These are phyloP conservation scores for Panagrolaimus sp. DNA, from an alignment of 1,140 invertebrate species.

Conservation along the genomic window DNA sequence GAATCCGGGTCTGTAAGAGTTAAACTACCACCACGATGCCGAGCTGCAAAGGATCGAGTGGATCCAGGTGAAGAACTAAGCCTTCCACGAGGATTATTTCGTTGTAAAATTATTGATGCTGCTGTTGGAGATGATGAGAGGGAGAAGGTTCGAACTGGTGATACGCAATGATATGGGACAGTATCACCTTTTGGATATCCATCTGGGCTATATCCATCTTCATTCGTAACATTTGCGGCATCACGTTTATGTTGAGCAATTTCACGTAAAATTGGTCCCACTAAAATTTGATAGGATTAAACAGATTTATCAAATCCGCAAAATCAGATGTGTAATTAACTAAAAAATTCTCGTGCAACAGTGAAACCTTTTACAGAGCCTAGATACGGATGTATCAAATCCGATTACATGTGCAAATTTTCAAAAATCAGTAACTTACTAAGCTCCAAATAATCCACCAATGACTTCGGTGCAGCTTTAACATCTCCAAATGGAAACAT, in stretches of 20 bases:
- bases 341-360: too few relatives aligned
- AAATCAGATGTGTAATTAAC: too few relatives aligned
- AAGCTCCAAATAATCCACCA: not conserved
- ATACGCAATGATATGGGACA: not conserved
- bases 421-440: too few relatives aligned
- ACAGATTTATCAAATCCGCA: too few relatives aligned
- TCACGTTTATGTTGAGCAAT: not conserved
- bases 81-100: not conserved
- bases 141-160: not conserved
- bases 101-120: not conserved
- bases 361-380: too few relatives aligned
- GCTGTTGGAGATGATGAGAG: conserved; percentile 5
- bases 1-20: not conserved
- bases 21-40: not conserved
- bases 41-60: not conserved
- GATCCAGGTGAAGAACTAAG: not conserved
- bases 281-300: not conserved
- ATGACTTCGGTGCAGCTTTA: not conserved
- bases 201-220: not conserved
- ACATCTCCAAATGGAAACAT: not conserved
- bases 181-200: not conserved
- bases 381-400: too few relatives aligned
- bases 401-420: too few relatives aligned
- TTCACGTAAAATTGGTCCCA: not conserved
- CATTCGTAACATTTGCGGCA: not conserved